Base-by-base conservation (phyloP, 2,888 invertebrate species). In the Acrocyrtus sp. region DNA sequence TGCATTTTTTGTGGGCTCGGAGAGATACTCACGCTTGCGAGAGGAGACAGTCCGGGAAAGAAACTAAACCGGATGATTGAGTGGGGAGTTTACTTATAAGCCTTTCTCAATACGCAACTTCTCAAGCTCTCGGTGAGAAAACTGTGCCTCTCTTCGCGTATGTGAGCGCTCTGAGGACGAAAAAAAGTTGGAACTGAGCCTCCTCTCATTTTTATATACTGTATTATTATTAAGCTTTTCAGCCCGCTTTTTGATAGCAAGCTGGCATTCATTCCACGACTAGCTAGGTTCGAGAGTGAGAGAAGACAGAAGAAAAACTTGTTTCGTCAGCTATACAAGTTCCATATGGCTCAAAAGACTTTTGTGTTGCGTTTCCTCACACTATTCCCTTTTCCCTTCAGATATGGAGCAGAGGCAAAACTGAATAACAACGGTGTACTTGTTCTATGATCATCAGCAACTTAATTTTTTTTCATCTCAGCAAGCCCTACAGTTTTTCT, bases 61-160 rank as follows among this genome's bases (percentile, higher is more conserved):
- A 50, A 61, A 68, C 68, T 68, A 68, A 67, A 53, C 68, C 60
- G 68, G 68, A 68, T 60, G 68, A 60, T 68, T 68, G 60, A 68
- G 54, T 47, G 45, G 60, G 53, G 60, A 67, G 50, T 51, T 41
- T 53, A 60, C 60, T 68, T 68, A 47, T 60, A 68, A 68, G 60
- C 47, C 47, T 45, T 58, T 58, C 66, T 50, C 57, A 67, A 58
- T 67, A 58, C 67, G 67, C 67, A 60, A 67, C 58, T 67, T 67
- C 12, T 10, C 12, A 12, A 39, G 12, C 53, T 53, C 8, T 51
- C 5, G 10, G 15, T 8, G 26, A 24, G 24, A 12, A 12, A 12
- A 10, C 53, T 53, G 10, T 47, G 10, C 6, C 47, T 17, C n/a
- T n/a, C n/a, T n/a, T n/a, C n/a, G n/a, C n/a, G n/a, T n/a, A n/a